Conservation (phyloP, 2,888 invertebrate genomes). For the Brenthis daphne region DNA sequence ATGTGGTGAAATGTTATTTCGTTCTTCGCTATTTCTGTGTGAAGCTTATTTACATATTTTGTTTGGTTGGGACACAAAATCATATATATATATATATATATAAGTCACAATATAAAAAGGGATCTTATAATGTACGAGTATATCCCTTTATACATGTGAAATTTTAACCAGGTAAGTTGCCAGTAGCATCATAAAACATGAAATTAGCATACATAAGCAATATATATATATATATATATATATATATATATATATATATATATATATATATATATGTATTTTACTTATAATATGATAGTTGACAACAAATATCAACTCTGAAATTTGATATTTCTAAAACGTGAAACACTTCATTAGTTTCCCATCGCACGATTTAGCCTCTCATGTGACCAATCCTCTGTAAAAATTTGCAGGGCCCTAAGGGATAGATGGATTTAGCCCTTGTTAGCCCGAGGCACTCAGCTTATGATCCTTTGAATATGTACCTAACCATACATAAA, state of each 20-base stretch:
- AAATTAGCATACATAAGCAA: background rate
- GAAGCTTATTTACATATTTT: too few species aligned
- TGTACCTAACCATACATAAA: slow-evolving; percentile 39
- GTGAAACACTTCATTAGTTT: background rate
- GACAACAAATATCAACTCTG: too few species aligned
- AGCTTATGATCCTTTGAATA: slow-evolving; percentile 47
- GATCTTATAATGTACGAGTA: background rate
- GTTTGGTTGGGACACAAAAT: too few species aligned
- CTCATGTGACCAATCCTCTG: slow-evolving; percentile 26
- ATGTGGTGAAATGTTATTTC: too few species aligned
- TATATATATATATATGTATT: too few species aligned
- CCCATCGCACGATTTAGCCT: slow-evolving; percentile 8
- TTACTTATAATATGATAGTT: too few species aligned
- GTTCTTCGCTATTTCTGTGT: too few species aligned
- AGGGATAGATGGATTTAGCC: slow-evolving; percentile 43
- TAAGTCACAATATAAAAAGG: background rate
- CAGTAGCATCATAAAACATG: slow-evolving; percentile 16
- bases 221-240: too few species aligned
- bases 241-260: too few species aligned
- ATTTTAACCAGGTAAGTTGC: slow-evolving; percentile 19
- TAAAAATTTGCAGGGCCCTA: slow-evolving; percentile 45
- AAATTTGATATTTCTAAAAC: too few species aligned
- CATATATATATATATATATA: background rate
- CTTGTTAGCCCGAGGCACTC: slow-evolving; percentile 48
- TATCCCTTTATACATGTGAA: background rate